phyloP scores from a whole-genome alignment of 2,113 vertebrate species.

The Zapus hudsonius region DNA sequence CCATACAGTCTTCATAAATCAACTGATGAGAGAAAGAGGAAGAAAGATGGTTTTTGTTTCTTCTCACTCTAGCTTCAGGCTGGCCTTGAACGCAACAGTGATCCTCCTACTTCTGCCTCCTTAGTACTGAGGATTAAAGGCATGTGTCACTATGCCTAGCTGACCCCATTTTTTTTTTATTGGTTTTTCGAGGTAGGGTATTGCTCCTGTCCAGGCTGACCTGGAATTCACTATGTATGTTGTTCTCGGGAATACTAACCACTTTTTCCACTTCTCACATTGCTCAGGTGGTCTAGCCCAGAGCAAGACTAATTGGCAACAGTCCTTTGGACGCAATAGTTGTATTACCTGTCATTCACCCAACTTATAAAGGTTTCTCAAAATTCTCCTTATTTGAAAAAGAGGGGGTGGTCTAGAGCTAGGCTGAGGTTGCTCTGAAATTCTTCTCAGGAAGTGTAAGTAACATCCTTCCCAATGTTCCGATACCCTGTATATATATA shows the following conservation, averaged over 20 bases:
- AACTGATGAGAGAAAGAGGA: conserved; percentile 84
- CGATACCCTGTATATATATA: too few species aligned
- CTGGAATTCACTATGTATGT: too few species aligned
- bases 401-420: background rate
- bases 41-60: background rate
- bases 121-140: too few species aligned
- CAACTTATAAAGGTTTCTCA: background rate
- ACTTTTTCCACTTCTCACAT: background rate
- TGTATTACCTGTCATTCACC: background rate
- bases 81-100: too few species aligned
- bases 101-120: too few species aligned
- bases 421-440: background rate
- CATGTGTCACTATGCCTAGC: too few species aligned
- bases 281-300: background rate
- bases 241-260: background rate
- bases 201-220: too few species aligned
- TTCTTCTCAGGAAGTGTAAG: too few species aligned
- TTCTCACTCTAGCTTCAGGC: background rate
- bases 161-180: too few species aligned
- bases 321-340: background rate
- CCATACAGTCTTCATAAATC: conserved; percentile 97
- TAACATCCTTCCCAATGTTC: too few species aligned
- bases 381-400: conserved; percentile 25
- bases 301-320: background rate
- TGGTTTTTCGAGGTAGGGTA: too few species aligned